phyloP scores from a whole-genome alignment of 2,888 invertebrate species.

The Hypselothyrea guttata region DNA sequence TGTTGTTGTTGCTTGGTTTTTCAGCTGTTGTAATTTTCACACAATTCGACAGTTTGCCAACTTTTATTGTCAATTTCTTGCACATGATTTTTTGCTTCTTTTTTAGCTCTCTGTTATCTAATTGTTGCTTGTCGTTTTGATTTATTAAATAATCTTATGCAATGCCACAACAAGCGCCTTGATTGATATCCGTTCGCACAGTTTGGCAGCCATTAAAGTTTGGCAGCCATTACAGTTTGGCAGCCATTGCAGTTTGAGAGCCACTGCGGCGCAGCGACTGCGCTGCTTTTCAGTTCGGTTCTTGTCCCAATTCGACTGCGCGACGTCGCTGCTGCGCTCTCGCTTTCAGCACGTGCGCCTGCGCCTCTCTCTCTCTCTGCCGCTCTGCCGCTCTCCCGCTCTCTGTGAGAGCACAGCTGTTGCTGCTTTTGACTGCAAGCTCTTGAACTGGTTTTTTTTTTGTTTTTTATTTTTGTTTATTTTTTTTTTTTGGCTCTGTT shows the following conservation, averaged over 20 bases:
- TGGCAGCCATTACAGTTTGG: slow-evolving; percentile 16
- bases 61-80: slow-evolving; percentile 46
- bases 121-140: slow-evolving; percentile 13
- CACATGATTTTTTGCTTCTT: slow-evolving; percentile 44
- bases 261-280: slow-evolving; percentile 17
- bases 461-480: no score
- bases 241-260: slow-evolving; percentile 14
- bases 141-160: slow-evolving; percentile 36
- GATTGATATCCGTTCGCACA: slow-evolving; percentile 41
- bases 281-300: slow-evolving; percentile 34
- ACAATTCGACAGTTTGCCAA: slow-evolving; percentile 56
- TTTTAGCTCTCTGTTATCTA: slow-evolving; percentile 56
- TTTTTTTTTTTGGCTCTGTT: no score
- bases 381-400: slow-evolving; percentile 7
- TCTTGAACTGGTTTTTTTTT: slow-evolving; percentile 61
- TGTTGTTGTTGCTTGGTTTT: slow-evolving; percentile 24
- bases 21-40: slow-evolving; percentile 50
- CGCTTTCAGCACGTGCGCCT: slow-evolving; percentile 63
- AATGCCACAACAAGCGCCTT: slow-evolving; percentile 48
- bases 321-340: slow-evolving; percentile 37
- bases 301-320: slow-evolving; percentile 55
- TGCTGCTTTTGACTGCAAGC: slow-evolving; percentile 42
- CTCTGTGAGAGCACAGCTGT: slow-evolving; percentile 15
- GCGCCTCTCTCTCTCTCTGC: slow-evolving; percentile 29
- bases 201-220: slow-evolving; percentile 20